These are phyloP conservation scores for Corydoras maculifer DNA, from an alignment of 2,113 vertebrate species.

Conservation along the genomic window DNA sequence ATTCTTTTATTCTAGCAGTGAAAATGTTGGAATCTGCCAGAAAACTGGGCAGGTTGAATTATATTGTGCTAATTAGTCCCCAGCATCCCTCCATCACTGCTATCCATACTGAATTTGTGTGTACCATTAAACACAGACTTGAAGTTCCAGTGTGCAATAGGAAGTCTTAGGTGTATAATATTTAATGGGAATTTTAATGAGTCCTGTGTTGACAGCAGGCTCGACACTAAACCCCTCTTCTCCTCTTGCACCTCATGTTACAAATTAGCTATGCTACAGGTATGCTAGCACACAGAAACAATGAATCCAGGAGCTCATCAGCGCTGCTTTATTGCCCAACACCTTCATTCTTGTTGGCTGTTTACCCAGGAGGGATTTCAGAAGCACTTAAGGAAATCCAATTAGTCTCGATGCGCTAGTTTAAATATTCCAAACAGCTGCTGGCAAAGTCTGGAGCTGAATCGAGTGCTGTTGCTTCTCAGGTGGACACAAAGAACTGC, in stretches of 20 bases:
- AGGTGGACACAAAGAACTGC: background rate
- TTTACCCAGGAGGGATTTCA: constrained; percentile 43
- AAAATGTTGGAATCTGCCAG: background rate
- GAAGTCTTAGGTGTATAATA: background rate
- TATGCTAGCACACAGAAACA: constrained; percentile 16
- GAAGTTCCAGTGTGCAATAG: background rate
- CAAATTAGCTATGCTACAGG: constrained; percentile 40
- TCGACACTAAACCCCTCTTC: background rate
- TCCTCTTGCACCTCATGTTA: constrained; percentile 26
- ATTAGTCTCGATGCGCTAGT: constrained; percentile 41
- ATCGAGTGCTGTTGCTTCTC: background rate
- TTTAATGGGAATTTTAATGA: constrained; percentile 7
- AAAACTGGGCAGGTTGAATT: constrained; percentile 10
- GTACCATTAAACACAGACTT: background rate
- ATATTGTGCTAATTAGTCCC: constrained; percentile 13
- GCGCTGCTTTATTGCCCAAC: constrained; percentile 49
- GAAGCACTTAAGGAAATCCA: constrained; percentile 50
- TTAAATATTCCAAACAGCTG: constrained; percentile 53
- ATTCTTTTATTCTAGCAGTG: constrained; percentile 1
- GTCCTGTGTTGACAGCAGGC: constrained; percentile 15
- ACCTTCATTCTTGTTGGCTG: constrained; percentile 50
- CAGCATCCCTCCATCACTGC: background rate
- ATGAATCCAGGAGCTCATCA: constrained; percentile 9
- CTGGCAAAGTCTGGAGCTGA: constrained; percentile 32
- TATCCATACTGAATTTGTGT: background rate